Evolutionary conservation across 1,140 invertebrate genomes (phyloP).

Genomic region (Pachyrhynchus sulphureomaculatus): DNA sequence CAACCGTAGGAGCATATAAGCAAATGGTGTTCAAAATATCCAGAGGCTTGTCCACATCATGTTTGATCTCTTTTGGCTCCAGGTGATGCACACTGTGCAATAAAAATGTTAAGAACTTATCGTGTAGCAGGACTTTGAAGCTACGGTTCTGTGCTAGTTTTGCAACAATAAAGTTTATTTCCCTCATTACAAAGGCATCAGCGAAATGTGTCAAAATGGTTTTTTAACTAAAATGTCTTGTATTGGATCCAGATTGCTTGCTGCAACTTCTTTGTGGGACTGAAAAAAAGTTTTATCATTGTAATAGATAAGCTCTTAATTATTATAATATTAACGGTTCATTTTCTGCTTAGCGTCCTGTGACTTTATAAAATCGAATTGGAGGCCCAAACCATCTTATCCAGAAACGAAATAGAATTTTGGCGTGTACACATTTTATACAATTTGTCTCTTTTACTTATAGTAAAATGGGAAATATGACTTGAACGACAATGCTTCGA

Average conservation of each 20-base stretch:
- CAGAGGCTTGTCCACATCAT: constrained; percentile 9
- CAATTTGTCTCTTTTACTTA: too few relatives aligned
- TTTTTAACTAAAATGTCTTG: constrained; percentile 14
- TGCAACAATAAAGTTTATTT: constrained; percentile 14
- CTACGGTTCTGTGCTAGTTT: constrained; percentile 7
- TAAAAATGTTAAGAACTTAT: constrained; percentile 15
- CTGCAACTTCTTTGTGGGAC: constrained; percentile 1
- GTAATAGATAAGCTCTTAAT: not conserved
- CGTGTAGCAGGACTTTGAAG: constrained; percentile 6
- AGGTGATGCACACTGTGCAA: not conserved
- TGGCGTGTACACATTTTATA: too few relatives aligned
- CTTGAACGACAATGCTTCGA: too few relatives aligned
- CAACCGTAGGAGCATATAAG: constrained; percentile 1
- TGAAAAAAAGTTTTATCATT: not conserved
- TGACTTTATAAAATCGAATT: too few relatives aligned
- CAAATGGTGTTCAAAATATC: constrained; percentile 15
- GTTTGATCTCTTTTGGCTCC: not conserved
- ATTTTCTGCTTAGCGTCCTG: too few relatives aligned
- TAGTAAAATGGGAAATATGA: too few relatives aligned
- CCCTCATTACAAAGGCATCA: constrained; percentile 2
- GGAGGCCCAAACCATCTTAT: too few relatives aligned
- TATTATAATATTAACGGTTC: too few relatives aligned
- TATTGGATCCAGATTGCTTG: constrained; percentile 7
- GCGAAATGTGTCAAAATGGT: not conserved
- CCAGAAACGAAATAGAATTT: too few relatives aligned